A percentile compares a stretch with the other conserved stretches of the same genome.
Conservation (phyloP, 1,140 invertebrate genomes). For the Paraescarpia echinospica region DNA sequence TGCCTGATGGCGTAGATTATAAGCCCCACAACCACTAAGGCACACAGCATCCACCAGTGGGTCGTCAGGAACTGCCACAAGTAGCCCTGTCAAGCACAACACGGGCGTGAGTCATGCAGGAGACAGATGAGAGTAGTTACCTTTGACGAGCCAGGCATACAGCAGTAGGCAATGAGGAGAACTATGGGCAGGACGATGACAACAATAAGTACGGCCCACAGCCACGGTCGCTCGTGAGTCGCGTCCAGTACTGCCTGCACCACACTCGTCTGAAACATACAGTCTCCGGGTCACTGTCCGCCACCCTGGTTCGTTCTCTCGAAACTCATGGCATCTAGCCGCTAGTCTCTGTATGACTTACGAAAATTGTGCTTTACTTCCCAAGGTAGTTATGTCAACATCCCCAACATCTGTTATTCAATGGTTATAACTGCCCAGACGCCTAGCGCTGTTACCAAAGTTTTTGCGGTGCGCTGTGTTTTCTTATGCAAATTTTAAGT, state of each 20-base stretch:
- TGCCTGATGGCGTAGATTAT: neutral
- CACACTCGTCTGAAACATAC: constrained; percentile 72
- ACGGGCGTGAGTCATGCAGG: neutral
- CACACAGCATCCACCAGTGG: neutral
- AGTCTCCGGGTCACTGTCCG: no score
- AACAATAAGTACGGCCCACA: constrained; percentile 85
- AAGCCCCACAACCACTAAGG: neutral
- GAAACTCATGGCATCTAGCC: no score
- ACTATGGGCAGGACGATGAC: constrained; percentile 77
- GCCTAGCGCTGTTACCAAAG: no score
- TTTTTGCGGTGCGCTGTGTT: no score
- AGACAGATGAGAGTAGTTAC: constrained; percentile 31
- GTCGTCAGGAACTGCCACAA: constrained; percentile 26
- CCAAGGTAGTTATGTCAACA: no score
- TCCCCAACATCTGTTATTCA: no score
- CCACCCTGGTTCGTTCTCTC: no score
- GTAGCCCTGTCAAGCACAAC: constrained; percentile 28
- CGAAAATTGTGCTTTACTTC: no score
- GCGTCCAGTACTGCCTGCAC: constrained; percentile 78
- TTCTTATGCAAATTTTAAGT: no score
- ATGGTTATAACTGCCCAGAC: no score
- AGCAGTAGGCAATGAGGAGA: constrained; percentile 79
- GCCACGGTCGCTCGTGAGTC: constrained; percentile 86
- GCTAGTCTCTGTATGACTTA: no score
- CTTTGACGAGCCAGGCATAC: constrained; percentile 56